Conservation (phyloP, 2,888 invertebrate genomes). For the Synanthedon myopaeformis region DNA sequence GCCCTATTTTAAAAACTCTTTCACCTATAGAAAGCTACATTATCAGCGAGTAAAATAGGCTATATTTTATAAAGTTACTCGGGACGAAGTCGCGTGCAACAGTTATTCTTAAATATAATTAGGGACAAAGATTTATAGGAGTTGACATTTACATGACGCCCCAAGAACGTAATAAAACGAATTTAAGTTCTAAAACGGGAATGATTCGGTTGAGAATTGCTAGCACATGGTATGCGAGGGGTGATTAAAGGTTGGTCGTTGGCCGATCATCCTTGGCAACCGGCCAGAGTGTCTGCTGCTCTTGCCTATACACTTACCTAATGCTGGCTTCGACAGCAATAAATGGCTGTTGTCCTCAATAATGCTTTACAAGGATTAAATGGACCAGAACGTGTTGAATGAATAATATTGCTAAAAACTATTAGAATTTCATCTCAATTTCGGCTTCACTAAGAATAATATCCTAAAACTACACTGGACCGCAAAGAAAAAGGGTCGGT, state of each 20-base stretch:
- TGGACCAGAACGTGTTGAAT: too few relatives aligned
- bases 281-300: constrained; percentile 27
- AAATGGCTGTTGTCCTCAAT: constrained; percentile 6
- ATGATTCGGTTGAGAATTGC: constrained; percentile 17
- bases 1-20: too few relatives aligned
- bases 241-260: constrained; percentile 51
- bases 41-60: too few relatives aligned
- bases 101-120: neutral
- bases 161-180: constrained; percentile 25
- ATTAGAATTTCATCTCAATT: too few relatives aligned
- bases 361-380: neutral
- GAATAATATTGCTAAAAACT: too few relatives aligned
- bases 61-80: too few relatives aligned
- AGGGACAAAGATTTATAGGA: constrained; percentile 8
- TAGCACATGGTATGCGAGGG: constrained; percentile 16
- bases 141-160: constrained; percentile 19
- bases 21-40: too few relatives aligned
- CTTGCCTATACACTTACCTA: constrained; percentile 11
- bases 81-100: too few relatives aligned
- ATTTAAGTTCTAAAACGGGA: constrained; percentile 45
- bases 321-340: neutral
- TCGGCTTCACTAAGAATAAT: too few relatives aligned
- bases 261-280: constrained; percentile 48
- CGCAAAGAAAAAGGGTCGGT: too few relatives aligned
- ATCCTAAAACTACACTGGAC: too few relatives aligned